Percentiles rank a stretch among this genome's conserved stretches.
These are phyloP conservation scores for Musca domestica DNA, from an alignment of 1,140 invertebrate genomes.

Conservation along the genomic window DNA sequence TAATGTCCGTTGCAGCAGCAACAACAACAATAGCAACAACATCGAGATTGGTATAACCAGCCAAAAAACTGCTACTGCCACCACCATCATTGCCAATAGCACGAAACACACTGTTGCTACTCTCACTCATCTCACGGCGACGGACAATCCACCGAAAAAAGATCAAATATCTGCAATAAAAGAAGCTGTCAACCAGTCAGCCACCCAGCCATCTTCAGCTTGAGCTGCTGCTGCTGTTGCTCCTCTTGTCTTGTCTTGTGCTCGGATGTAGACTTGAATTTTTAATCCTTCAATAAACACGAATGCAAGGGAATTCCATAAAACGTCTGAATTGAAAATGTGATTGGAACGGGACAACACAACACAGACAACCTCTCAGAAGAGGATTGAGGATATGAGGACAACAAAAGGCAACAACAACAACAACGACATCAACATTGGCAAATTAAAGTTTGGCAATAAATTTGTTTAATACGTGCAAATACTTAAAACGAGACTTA, in stretches of 20 bases:
- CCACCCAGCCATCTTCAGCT: too few relatives aligned
- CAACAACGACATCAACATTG: neutral
- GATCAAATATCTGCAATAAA: constrained; percentile 21
- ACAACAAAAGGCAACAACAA: too few relatives aligned
- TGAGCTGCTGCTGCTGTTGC: too few relatives aligned
- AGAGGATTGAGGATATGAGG: too few relatives aligned
- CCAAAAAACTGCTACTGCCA: neutral
- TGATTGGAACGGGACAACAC: neutral
- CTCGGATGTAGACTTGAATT: neutral
- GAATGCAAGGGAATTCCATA: constrained; percentile 16
- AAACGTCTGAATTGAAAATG: constrained; percentile 2
- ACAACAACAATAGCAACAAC: neutral
- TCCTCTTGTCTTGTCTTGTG: neutral
- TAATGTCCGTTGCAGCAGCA: neutral
- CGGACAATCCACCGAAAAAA: neutral
- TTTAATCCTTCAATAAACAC: constrained; percentile 18
- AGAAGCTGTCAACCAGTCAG: too few relatives aligned
- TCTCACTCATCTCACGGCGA: too few relatives aligned
- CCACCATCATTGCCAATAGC: too few relatives aligned
- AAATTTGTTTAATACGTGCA: neutral
- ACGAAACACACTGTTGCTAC: too few relatives aligned
- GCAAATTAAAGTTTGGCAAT: constrained; percentile 20
- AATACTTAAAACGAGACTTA: constrained; percentile 4
- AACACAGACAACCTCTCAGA: too few relatives aligned
- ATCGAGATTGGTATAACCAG: neutral